Conservation (phyloP, 2,888 invertebrate species). For the Cryptophagus acutangulus region DNA sequence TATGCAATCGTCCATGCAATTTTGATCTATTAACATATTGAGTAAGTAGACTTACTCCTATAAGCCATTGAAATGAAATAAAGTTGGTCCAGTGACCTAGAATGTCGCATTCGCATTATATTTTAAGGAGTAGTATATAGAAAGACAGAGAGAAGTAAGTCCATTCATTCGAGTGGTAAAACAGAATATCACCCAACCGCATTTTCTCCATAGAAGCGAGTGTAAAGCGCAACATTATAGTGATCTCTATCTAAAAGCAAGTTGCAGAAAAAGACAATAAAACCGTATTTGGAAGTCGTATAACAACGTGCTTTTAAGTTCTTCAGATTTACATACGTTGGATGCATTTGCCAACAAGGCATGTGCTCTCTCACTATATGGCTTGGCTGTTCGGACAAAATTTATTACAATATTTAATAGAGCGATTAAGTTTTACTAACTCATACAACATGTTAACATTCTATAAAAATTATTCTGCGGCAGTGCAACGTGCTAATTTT, state of each 20-base stretch:
- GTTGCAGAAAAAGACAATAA: constrained; percentile 17
- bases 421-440: constrained; percentile 21
- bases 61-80: too few species aligned
- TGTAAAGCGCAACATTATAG: constrained; percentile 14
- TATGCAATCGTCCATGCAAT: too few species aligned
- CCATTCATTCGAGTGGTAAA: too few species aligned
- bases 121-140: constrained; percentile 12
- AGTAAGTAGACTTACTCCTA: too few species aligned
- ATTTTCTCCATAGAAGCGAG: too few species aligned
- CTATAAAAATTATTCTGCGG: constrained; percentile 17
- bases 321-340: constrained; percentile 1
- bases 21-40: too few species aligned
- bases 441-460: constrained; percentile 24
- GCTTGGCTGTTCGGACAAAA: too few species aligned
- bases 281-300: constrained; percentile 13
- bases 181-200: too few species aligned
- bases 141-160: too few species aligned
- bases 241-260: constrained; percentile 16
- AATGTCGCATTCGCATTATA: constrained; percentile 25
- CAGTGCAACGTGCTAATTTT: neutral
- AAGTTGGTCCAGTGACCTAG: constrained; percentile 30
- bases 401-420: constrained; percentile 29
- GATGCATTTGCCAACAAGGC: neutral
- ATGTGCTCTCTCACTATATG: too few species aligned
- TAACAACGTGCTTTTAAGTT: too few species aligned